Percentiles rank a stretch among this genome's conserved stretches.
These are phyloP conservation scores for Drosophila dives DNA, from an alignment of 2,888 invertebrate species.

Conservation along the genomic window DNA sequence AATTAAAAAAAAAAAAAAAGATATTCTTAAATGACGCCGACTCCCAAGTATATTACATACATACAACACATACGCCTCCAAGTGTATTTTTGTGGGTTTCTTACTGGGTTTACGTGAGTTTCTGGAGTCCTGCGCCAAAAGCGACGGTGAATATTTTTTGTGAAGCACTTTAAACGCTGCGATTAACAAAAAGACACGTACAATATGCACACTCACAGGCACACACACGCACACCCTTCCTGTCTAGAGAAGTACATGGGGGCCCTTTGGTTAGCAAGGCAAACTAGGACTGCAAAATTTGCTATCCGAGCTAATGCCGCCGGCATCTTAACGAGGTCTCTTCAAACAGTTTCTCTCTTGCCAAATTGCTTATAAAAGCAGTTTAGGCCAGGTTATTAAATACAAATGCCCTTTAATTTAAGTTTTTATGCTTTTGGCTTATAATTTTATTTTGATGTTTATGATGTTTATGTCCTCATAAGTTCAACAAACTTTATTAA, in stretches of 20 bases:
- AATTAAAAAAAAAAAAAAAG: too few species aligned
- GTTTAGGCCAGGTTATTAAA: not conserved
- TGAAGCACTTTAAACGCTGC: conserved; percentile 63
- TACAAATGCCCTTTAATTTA: not conserved
- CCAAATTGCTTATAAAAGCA: not conserved
- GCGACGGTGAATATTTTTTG: conserved; percentile 49
- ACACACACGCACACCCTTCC: not conserved
- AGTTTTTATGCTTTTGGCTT: not conserved
- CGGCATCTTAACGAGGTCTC: conserved; percentile 12
- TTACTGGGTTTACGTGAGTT: not conserved
- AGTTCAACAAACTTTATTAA: not conserved
- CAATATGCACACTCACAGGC: conserved; percentile 21
- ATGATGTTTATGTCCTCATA: not conserved
- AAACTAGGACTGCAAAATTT: conserved; percentile 49
- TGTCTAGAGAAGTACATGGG: conserved; percentile 16
- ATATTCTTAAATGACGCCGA: not conserved
- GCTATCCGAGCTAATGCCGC: conserved; percentile 12
- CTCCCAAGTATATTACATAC: conserved; percentile 13
- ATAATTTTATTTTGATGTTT: not conserved
- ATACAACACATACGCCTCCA: not conserved
- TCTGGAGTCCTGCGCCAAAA: conserved; percentile 60
- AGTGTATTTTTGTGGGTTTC: not conserved
- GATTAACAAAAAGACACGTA: conserved; percentile 80
- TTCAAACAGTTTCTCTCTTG: not conserved
- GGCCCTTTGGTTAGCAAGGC: conserved; percentile 66